Conservation (phyloP, 2,113 vertebrate species). For the Pomatorhinus ruficollis region DNA sequence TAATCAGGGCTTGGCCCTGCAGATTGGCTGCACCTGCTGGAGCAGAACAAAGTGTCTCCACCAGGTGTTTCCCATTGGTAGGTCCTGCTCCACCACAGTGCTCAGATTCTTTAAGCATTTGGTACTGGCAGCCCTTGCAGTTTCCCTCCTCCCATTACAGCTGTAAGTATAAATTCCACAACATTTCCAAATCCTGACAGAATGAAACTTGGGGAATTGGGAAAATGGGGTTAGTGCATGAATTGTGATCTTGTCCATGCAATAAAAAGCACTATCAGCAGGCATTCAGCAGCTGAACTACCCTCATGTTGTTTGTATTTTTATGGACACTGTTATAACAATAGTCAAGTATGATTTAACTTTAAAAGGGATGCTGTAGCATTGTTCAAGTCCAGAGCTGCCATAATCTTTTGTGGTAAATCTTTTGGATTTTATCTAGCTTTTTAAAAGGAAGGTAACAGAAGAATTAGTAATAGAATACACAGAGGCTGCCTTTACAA, state of each 20-base stretch:
- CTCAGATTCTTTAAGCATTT: slow-evolving; percentile 1
- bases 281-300: slow-evolving; percentile 24
- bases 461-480: neutral
- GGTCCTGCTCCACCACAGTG: neutral
- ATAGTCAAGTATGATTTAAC: slow-evolving; percentile 58
- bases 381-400: slow-evolving; percentile 24
- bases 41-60: neutral
- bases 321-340: slow-evolving; percentile 44
- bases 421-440: slow-evolving; percentile 17
- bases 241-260: slow-evolving; percentile 57
- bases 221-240: slow-evolving; percentile 52
- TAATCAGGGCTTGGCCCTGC: neutral
- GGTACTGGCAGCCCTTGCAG: slow-evolving; percentile 4
- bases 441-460: slow-evolving; percentile 9
- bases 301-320: slow-evolving; percentile 11
- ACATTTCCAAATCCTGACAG: slow-evolving; percentile 68
- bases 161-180: slow-evolving; percentile 49
- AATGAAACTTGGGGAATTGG: slow-evolving; percentile 63
- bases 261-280: slow-evolving; percentile 46
- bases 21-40: neutral
- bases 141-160: neutral
- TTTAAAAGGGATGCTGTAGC: slow-evolving; percentile 34
- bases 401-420: slow-evolving; percentile 36
- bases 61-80: neutral
- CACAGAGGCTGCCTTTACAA: neutral